These are phyloP conservation scores for Pachydiplax longipennis DNA, from an alignment of 2,888 invertebrate genomes.

Conservation along the genomic window DNA sequence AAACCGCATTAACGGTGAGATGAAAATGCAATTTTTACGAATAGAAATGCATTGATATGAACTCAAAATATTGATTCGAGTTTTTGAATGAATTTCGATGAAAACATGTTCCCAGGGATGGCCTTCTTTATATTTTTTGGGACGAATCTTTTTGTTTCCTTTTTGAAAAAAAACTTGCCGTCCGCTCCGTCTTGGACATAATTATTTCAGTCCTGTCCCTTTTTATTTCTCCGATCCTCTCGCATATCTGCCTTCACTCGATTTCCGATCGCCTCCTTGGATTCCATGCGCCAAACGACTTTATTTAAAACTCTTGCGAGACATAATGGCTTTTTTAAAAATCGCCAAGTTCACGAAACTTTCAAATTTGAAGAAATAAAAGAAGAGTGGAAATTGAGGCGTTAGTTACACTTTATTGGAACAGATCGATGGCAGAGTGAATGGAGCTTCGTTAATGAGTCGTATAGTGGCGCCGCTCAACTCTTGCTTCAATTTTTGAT, in stretches of 20 bases:
- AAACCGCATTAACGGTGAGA: no score
- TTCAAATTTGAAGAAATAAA: background rate
- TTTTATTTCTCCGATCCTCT: background rate
- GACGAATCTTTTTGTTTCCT: no score
- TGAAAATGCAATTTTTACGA: no score
- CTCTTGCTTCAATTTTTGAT: background rate
- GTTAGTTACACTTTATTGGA: constrained; percentile 25
- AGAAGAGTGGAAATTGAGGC: constrained; percentile 11
- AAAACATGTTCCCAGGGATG: no score
- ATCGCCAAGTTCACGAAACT: background rate
- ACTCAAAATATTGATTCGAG: no score
- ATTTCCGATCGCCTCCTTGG: background rate
- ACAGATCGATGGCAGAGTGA: constrained; percentile 21
- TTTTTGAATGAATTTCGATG: no score
- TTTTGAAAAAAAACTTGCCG: background rate
- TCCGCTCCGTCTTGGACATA: background rate
- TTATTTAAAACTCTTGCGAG: background rate
- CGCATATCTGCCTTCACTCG: background rate
- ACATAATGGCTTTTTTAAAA: background rate
- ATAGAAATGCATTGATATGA: no score
- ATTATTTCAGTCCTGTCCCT: background rate
- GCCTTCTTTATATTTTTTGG: no score
- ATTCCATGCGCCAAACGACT: background rate
- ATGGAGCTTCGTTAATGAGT: constrained; percentile 43
- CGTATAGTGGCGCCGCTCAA: constrained; percentile 38